A percentile compares a stretch with the other conserved stretches of the same genome.
Conservation (phyloP, 2,113 vertebrate genomes). For the Epinephelus fuscoguttatus region DNA sequence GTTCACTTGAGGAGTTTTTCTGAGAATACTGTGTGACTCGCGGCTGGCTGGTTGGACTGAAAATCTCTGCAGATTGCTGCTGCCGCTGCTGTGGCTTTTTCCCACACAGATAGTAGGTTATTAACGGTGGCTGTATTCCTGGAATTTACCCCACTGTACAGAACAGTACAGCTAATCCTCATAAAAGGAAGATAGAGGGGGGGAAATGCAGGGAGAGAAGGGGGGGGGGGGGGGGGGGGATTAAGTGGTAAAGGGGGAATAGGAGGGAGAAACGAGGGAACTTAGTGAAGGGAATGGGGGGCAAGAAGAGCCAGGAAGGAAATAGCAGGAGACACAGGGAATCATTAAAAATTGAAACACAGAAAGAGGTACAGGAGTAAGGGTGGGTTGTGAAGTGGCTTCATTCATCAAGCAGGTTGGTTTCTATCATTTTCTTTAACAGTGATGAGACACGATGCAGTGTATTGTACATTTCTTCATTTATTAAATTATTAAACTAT, state of each 20-base stretch:
- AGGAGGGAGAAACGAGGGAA: slow-evolving; percentile 14
- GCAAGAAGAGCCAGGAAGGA: neutral
- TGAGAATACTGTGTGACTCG: neutral
- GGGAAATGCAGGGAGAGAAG: neutral
- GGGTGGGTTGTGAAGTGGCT: neutral
- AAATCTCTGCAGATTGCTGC: slow-evolving; percentile 11
- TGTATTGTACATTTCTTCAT: neutral
- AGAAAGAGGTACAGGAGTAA: slow-evolving; percentile 1
- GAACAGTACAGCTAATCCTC: slow-evolving; percentile 75
- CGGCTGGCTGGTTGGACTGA: neutral
- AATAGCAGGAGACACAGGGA: neutral
- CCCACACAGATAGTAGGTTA: slow-evolving; percentile 71
- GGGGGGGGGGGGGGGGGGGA: neutral
- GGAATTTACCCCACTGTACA: slow-evolving; percentile 66
- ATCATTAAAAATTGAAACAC: slow-evolving; percentile 13
- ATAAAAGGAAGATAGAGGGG: slow-evolving; percentile 48
- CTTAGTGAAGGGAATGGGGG: neutral
- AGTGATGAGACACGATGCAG: neutral
- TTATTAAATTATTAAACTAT: neutral
- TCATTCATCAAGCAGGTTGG: neutral
- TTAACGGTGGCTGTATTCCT: slow-evolving; percentile 67
- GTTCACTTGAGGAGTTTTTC: neutral
- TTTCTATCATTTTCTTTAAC: neutral
- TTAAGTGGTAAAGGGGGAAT: neutral
- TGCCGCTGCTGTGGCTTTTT: slow-evolving; percentile 34